These are phyloP conservation scores for Lobophora halterata DNA, from an alignment of 2,888 invertebrate genomes.

Conservation along the genomic window DNA sequence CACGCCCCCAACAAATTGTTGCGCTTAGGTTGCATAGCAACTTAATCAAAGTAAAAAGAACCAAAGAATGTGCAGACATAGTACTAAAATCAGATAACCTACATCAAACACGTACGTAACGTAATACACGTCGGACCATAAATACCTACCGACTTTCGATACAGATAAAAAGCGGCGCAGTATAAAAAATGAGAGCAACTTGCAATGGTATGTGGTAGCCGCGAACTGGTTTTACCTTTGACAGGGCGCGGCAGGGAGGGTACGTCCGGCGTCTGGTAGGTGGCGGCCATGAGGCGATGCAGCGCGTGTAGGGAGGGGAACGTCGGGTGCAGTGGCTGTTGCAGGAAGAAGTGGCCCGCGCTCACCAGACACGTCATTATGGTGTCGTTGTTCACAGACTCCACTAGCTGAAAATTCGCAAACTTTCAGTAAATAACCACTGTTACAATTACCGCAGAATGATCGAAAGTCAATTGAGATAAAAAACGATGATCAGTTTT, in stretches of 20 bases:
- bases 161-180: conserved; percentile 11
- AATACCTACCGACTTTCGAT: too few relatives aligned
- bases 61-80: too few relatives aligned
- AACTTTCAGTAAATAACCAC: background rate
- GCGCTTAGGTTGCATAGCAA: too few relatives aligned
- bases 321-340: conserved; percentile 97
- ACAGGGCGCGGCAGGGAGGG: conserved; percentile 91
- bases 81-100: too few relatives aligned
- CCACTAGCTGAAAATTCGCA: conserved; percentile 87
- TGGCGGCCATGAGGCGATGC: conserved; percentile 89
- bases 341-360: conserved; percentile 95
- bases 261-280: conserved; percentile 89
- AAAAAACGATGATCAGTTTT: too few relatives aligned
- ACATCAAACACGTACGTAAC: too few relatives aligned
- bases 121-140: too few relatives aligned
- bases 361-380: conserved; percentile 92
- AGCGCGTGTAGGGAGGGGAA: conserved; percentile 91
- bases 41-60: too few relatives aligned
- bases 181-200: conserved; percentile 26
- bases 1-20: too few relatives aligned
- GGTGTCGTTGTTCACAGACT: conserved; percentile 96
- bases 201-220: conserved; percentile 27
- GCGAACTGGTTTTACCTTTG: conserved; percentile 78
- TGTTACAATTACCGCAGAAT: too few relatives aligned
- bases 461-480: too few relatives aligned